Percentiles rank a stretch among this genome's conserved stretches.
Conservation (phyloP, 2,888 invertebrate species). For the Galeopsomyia nigrocyanea region DNA sequence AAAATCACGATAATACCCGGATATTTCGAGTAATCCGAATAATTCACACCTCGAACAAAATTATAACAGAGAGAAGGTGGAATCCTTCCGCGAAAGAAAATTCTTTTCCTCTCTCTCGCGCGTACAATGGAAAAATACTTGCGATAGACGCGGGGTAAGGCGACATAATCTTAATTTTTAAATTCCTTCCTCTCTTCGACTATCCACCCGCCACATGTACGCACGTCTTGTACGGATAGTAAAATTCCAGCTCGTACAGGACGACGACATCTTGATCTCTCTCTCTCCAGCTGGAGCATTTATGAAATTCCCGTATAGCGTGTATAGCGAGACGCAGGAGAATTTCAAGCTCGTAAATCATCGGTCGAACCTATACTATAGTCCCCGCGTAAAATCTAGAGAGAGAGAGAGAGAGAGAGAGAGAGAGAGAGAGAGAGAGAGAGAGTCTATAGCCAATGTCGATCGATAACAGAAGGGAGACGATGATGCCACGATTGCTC, state of each 20-base stretch:
- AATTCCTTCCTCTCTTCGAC: conserved; percentile 9
- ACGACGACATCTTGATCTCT: conserved; percentile 33
- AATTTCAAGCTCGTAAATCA: conserved; percentile 41
- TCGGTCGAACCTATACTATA: neutral
- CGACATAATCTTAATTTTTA: conserved; percentile 35
- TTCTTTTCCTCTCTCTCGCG: too few relatives aligned
- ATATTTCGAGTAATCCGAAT: too few relatives aligned
- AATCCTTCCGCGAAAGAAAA: too few relatives aligned
- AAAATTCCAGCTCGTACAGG: conserved; percentile 29
- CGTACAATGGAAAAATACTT: too few relatives aligned
- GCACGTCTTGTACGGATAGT: conserved; percentile 1
- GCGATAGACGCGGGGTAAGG: too few relatives aligned
- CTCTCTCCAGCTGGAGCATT: neutral
- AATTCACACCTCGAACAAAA: too few relatives aligned
- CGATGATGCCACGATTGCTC: too few relatives aligned
- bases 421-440: conserved; percentile 11
- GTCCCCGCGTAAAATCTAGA: neutral
- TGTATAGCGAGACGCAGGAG: neutral
- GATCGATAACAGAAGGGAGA: too few relatives aligned
- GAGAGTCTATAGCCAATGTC: too few relatives aligned
- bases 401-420: neutral
- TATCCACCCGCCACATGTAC: neutral
- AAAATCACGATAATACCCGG: too few relatives aligned
- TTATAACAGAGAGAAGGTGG: too few relatives aligned
- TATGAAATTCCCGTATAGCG: conserved; percentile 24